These are phyloP conservation scores for Apamea anceps DNA, from an alignment of 2,888 invertebrate species.

Conservation along the genomic window DNA sequence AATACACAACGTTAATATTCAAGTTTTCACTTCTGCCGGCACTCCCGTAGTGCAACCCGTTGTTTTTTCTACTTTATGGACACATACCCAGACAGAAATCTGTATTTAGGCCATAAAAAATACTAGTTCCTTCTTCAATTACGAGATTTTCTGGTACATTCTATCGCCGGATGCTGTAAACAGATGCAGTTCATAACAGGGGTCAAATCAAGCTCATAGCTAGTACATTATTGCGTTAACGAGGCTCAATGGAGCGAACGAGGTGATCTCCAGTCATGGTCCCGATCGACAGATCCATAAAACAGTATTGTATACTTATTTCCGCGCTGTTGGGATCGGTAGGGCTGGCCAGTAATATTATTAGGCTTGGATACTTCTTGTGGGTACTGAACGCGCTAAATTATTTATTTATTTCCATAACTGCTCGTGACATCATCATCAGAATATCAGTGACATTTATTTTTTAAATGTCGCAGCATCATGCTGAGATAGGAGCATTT, in stretches of 20 bases:
- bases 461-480: no score
- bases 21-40: no score
- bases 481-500: no score
- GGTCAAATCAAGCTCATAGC: slow-evolving; percentile 62
- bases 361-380: not conserved
- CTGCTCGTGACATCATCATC: no score
- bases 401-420: no score
- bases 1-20: no score
- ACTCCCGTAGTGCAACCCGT: no score
- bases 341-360: slow-evolving; percentile 36
- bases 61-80: not conserved
- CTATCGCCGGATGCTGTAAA: slow-evolving; percentile 33
- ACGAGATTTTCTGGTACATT: slow-evolving; percentile 25
- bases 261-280: slow-evolving; percentile 62
- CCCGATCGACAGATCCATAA: slow-evolving; percentile 48
- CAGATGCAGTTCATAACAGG: slow-evolving; percentile 39
- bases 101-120: not conserved
- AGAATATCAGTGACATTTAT: no score
- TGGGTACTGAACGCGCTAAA: not conserved
- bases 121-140: not conserved
- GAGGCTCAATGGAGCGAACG: slow-evolving; percentile 66
- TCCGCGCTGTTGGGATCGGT: slow-evolving; percentile 9
- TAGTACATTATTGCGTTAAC: slow-evolving; percentile 56
- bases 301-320: slow-evolving; percentile 43
- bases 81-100: not conserved